Base-by-base conservation (phyloP, 2,113 vertebrate species). In the Bujurquina vittata region DNA sequence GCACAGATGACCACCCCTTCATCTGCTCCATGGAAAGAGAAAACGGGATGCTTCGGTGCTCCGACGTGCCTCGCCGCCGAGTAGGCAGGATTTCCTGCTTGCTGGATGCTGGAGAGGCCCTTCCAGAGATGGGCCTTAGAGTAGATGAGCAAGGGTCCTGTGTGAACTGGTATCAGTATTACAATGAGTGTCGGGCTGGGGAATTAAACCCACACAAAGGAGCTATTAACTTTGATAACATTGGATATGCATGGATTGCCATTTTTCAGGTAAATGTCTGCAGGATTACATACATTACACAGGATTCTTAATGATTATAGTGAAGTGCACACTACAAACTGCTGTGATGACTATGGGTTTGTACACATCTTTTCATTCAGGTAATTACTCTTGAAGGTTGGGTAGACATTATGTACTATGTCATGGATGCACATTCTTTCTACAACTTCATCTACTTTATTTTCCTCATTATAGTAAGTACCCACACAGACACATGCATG, bases 181-280 rank as follows among this genome's bases (percentile, higher is more conserved):
- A 99, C 93, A 98, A 97, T 0, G 90, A 96, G 80, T 99, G 98
- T 95, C 96, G 96, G 75, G 94, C 98, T 0, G 97, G 98, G 2
- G 97, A 97, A 0, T 26, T 96, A 3, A 99, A 99, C 95, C 98
- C 98, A 0, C 98, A 99, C 95, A 99, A 99, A 2, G 98, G 98
- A 18, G 98, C 98, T 87, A 99, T 99, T 94, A 99, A 97, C 89
- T 99, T 99, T 81, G 98, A 99, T 90, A 99, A 99, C 61, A 99
- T 99, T 23, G 98, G 97, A 90, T 99, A 99, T 2, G 98, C 98
- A 46, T 99, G 98, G 98, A 99, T 99, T 12, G 98, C 98, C 80
- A 99, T 99, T 92, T 99, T 99, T 92, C 98, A 99, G 98, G 98
- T 99, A 91, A 87, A 74, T 61, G 10, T 26, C 33, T 37, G 10